Conservation (phyloP, 2,113 vertebrate species). For the Crotalus horridus region DNA sequence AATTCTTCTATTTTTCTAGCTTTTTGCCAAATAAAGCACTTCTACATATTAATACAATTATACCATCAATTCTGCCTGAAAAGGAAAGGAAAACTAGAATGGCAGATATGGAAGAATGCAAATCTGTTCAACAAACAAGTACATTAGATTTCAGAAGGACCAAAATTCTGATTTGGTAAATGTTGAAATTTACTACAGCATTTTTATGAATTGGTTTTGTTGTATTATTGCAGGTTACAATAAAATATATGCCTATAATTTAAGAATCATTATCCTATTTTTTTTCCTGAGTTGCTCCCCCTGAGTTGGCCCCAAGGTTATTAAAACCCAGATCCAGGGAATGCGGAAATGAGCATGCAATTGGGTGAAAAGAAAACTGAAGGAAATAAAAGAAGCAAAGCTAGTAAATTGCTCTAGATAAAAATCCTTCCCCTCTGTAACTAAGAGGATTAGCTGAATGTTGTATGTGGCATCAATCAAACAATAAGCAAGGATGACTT, state of each 20-base stretch:
- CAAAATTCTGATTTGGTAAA: background rate
- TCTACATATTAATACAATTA: background rate
- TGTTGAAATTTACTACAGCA: background rate
- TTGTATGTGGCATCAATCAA: constrained; percentile 65
- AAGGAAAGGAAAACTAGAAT: background rate
- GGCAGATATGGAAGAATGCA: background rate
- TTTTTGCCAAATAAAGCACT: background rate
- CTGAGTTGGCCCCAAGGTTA: constrained; percentile 67
- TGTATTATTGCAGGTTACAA: background rate
- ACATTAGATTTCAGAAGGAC: background rate
- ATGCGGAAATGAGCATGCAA: constrained; percentile 60
- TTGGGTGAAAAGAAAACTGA: constrained; percentile 69
- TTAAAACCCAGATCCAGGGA: constrained; percentile 58
- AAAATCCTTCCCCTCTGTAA: constrained; percentile 67
- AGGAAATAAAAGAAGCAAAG: constrained; percentile 62
- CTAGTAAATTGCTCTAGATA: constrained; percentile 68
- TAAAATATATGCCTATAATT: background rate
- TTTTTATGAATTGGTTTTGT: background rate
- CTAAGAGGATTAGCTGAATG: constrained; percentile 74
- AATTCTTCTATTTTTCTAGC: background rate
- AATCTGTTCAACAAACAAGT: background rate
- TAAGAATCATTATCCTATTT: constrained; percentile 20
- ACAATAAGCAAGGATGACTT: constrained; percentile 71
- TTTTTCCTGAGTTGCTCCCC: constrained; percentile 52
- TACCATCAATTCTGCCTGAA: background rate